Evolutionary conservation across 2,113 vertebrate species (phyloP).

Genomic region (Tetrao urogallus): DNA sequence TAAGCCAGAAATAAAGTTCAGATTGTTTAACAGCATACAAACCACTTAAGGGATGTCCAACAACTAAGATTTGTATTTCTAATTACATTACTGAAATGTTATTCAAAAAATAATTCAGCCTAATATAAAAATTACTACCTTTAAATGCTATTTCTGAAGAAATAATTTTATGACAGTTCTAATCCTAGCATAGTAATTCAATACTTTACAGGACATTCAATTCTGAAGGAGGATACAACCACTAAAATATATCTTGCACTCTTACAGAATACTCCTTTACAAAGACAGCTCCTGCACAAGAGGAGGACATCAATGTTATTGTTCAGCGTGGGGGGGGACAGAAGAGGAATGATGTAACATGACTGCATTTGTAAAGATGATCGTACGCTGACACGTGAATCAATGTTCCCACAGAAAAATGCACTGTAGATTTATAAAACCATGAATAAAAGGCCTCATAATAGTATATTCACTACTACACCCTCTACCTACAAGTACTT

Average conservation of each 20-base stretch:
- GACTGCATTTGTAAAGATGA: background rate
- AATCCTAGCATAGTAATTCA: background rate
- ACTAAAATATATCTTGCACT: background rate
- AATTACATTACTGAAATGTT: background rate
- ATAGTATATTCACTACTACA: background rate
- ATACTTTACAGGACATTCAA: background rate
- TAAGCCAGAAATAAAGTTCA: background rate
- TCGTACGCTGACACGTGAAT: accelerated
- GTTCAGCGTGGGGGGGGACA: background rate
- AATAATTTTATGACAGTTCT: background rate
- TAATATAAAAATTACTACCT: background rate
- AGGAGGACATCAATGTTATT: background rate
- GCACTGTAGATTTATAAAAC: background rate
- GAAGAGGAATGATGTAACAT: background rate
- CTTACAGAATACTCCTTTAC: background rate
- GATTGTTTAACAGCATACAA: background rate
- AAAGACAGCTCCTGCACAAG: background rate
- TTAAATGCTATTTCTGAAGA: background rate
- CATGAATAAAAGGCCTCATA: background rate
- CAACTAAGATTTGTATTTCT: background rate
- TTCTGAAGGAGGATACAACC: background rate
- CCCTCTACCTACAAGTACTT: background rate
- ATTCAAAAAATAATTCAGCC: background rate
- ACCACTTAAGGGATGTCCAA: background rate
- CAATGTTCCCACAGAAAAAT: background rate